Conservation (phyloP, 37 sponge, comb jelly and placozoan genomes). For the Aplysina aerophoba region DNA sequence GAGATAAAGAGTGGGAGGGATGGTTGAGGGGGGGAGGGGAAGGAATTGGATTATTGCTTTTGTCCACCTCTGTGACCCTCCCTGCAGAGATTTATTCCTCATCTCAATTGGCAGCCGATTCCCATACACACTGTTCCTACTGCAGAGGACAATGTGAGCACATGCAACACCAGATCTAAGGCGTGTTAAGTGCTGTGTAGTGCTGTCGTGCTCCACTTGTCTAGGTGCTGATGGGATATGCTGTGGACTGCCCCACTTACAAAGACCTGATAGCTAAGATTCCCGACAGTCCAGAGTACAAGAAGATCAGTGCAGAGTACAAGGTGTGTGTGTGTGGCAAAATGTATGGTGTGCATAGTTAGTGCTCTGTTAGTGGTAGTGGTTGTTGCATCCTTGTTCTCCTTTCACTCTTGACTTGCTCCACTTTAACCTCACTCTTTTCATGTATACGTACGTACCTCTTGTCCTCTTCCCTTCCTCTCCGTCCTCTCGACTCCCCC, state of each 20-base stretch:
- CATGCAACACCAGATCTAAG: too few species aligned
- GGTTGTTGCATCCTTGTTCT: too few species aligned
- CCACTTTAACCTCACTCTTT: background rate
- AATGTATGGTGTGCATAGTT: too few species aligned
- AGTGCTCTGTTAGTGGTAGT: too few species aligned
- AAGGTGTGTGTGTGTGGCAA: slow-evolving; percentile 23
- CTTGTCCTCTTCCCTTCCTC: background rate
- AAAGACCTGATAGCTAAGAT: slow-evolving; percentile 27
- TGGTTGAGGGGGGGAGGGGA: slow-evolving; percentile 14
- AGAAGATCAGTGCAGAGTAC: slow-evolving; percentile 22
- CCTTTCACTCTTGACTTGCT: background rate
- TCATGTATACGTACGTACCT: background rate
- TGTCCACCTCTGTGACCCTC: background rate
- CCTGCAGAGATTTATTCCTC: slow-evolving; percentile 32
- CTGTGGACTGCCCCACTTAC: slow-evolving; percentile 46
- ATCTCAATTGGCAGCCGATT: slow-evolving; percentile 89
- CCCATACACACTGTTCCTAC: slow-evolving; percentile 87
- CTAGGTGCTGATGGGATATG: slow-evolving; percentile 43
- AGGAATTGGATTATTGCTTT: background rate
- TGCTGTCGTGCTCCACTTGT: background rate
- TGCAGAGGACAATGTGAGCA: slow-evolving; percentile 63
- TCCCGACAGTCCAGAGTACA: slow-evolving; percentile 34
- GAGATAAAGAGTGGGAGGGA: too few species aligned
- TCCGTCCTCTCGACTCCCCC: too few species aligned
- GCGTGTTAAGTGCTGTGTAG: background rate